These are phyloP conservation scores for Henricia sp. DNA, from an alignment of 53 echinoderm and acorn worm genomes.

Conservation along the genomic window DNA sequence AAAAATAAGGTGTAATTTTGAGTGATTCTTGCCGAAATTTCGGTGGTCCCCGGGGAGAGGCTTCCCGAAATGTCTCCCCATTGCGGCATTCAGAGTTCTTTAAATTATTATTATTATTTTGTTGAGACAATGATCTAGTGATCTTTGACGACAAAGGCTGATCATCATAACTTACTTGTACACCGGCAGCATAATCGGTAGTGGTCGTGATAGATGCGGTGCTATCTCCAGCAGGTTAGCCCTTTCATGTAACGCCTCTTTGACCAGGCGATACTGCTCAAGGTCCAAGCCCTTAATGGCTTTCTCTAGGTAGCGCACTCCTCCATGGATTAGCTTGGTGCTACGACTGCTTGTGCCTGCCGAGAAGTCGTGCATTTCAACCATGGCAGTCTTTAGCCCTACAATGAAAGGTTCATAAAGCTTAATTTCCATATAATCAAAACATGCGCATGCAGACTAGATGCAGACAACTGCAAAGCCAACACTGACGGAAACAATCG, in stretches of 20 bases:
- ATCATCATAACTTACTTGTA: slow-evolving; percentile 99
- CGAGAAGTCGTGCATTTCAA: slow-evolving; percentile 97
- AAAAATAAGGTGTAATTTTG: too few species aligned
- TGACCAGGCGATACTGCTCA: slow-evolving; percentile 95
- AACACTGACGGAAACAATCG: too few species aligned
- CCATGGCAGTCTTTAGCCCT: slow-evolving; percentile 95
- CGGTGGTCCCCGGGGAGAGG: too few species aligned
- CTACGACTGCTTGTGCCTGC: slow-evolving; percentile 96
- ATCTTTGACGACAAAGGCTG: too few species aligned
- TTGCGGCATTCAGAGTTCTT: too few species aligned
- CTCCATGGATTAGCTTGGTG: slow-evolving; percentile 96
- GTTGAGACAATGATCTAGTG: too few species aligned
- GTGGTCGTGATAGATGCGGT: slow-evolving; percentile 87
- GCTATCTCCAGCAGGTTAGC: slow-evolving; percentile 95
- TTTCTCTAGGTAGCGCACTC: slow-evolving; percentile 96
- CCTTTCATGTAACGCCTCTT: slow-evolving; percentile 93
- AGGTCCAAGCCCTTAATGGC: slow-evolving; percentile 93
- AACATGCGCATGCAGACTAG: too few species aligned
- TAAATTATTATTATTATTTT: too few species aligned
- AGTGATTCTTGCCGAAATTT: too few species aligned
- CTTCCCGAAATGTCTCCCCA: too few species aligned
- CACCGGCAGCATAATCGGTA: slow-evolving; percentile 97
- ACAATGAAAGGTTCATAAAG: not conserved
- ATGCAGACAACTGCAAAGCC: too few species aligned
- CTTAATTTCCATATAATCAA: too few species aligned